phyloP scores from a whole-genome alignment of 2,888 invertebrate genomes.

The Atethmia centrago region DNA sequence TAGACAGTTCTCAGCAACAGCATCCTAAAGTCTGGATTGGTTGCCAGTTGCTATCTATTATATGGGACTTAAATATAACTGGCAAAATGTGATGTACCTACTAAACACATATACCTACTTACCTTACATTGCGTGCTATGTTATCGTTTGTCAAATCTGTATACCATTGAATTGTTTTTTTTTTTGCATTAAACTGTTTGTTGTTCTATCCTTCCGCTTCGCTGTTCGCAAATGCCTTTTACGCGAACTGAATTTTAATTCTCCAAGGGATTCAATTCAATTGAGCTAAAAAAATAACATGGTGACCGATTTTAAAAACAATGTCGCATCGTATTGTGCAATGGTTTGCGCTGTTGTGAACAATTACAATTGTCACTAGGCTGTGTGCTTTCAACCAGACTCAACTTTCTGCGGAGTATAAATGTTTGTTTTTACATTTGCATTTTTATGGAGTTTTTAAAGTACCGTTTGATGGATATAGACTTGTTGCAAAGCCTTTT shows the following conservation, averaged over 20 bases:
- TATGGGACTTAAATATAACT: not conserved
- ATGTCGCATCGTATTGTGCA: conserved; percentile 43
- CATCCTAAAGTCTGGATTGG: not conserved
- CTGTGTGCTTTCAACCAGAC: conserved; percentile 27
- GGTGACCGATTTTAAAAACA: conserved; percentile 59
- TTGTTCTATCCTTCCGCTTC: conserved; percentile 20
- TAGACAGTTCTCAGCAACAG: not conserved
- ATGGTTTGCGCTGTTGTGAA: conserved; percentile 41
- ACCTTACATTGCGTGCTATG: not conserved
- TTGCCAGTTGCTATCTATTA: not conserved
- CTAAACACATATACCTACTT: no score
- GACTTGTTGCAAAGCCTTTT: not conserved
- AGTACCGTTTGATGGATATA: conserved; percentile 10
- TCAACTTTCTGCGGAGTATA: conserved; percentile 41
- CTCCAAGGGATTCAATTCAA: conserved; percentile 14
- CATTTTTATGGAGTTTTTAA: conserved; percentile 19
- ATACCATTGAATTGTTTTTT: no score
- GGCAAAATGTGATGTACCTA: not conserved
- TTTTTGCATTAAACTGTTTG: not conserved
- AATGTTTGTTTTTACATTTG: conserved; percentile 24
- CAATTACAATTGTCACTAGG: conserved; percentile 44
- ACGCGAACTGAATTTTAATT: conserved; percentile 48
- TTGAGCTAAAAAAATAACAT: conserved; percentile 27
- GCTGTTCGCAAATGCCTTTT: conserved; percentile 33
- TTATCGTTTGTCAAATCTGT: not conserved